These are phyloP conservation scores for Lumbricus terrestris DNA, from an alignment of 2,888 invertebrate genomes.

Conservation along the genomic window DNA sequence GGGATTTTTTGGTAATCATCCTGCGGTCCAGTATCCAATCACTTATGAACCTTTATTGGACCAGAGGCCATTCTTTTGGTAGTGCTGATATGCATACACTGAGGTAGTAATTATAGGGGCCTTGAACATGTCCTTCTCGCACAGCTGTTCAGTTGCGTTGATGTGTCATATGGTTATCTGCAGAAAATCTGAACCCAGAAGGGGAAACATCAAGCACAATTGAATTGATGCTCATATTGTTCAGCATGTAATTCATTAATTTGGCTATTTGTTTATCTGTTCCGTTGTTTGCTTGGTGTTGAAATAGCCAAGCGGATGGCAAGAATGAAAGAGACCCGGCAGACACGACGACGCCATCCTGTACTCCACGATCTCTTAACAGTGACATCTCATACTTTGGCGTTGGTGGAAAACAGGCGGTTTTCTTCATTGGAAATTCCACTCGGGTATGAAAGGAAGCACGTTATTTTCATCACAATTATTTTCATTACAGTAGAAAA, in stretches of 20 bases:
- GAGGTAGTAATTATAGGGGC: too few relatives aligned
- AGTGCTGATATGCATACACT: too few relatives aligned
- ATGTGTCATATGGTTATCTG: not conserved
- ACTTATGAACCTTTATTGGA: too few relatives aligned
- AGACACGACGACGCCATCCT: not conserved
- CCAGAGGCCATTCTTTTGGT: too few relatives aligned
- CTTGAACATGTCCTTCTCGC: too few relatives aligned
- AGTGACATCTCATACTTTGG: slow-evolving; percentile 60
- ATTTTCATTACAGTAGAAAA: too few relatives aligned
- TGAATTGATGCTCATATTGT: not conserved
- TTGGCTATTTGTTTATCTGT: not conserved
- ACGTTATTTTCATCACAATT: too few relatives aligned
- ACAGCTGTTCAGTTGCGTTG: not conserved
- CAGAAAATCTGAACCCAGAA: not conserved
- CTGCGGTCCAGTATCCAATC: too few relatives aligned
- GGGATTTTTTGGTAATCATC: too few relatives aligned
- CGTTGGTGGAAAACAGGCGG: slow-evolving; percentile 59
- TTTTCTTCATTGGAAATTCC: slow-evolving; percentile 57
- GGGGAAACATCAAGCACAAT: too few relatives aligned
- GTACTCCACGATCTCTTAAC: slow-evolving; percentile 55
- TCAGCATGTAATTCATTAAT: too few relatives aligned
- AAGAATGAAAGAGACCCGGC: slow-evolving; percentile 17
- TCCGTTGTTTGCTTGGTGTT: not conserved
- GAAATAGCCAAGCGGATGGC: not conserved
- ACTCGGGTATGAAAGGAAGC: slow-evolving; percentile 45